Percentiles rank a stretch among this genome's conserved stretches.
phyloP scores from a whole-genome alignment of 2,113 vertebrate genomes.

The Dipodomys spectabilis region DNA sequence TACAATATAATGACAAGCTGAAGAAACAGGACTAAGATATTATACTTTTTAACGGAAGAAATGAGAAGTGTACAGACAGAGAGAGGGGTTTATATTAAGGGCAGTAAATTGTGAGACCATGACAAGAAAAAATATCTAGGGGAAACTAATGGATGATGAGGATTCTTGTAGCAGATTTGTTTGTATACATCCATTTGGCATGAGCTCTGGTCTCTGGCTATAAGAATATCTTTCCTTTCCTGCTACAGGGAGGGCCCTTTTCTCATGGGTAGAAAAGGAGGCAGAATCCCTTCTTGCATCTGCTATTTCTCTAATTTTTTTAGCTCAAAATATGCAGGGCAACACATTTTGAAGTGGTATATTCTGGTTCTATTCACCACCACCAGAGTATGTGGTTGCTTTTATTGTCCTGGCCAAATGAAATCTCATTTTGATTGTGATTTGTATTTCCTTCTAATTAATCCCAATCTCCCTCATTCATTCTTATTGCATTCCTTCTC shows the following conservation, averaged over 20 bases:
- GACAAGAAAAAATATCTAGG: background rate
- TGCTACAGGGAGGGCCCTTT: background rate
- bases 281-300: background rate
- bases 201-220: background rate
- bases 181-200: background rate
- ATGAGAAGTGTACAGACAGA: background rate
- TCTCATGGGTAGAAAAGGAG: background rate
- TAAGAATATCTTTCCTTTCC: background rate
- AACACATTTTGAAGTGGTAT: background rate
- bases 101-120: background rate
- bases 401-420: background rate
- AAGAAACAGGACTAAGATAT: background rate
- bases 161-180: background rate
- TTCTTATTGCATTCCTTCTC: background rate
- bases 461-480: background rate
- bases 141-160: background rate
- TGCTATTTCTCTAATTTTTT: background rate
- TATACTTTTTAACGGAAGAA: background rate
- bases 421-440: background rate
- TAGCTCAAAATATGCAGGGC: background rate
- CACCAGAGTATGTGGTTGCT: background rate
- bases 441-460: background rate
- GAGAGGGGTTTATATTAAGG: background rate
- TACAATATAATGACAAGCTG: background rate
- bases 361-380: background rate